Conservation (phyloP, 2,797 vertebrate genomes). For the Sebastes iracundus region DNA sequence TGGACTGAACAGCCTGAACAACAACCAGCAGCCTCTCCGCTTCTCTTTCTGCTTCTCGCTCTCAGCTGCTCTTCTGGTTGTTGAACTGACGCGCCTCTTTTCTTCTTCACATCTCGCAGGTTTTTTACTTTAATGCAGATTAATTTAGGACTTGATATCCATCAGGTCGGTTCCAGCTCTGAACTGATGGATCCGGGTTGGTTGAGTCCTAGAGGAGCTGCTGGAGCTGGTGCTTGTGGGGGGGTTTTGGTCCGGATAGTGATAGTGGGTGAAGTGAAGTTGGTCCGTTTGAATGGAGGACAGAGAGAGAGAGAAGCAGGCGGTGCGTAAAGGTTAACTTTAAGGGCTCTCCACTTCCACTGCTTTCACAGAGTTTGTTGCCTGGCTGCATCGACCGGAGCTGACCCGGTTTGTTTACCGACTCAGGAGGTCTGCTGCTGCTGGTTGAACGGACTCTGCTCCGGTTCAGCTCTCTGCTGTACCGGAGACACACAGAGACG, state of each 20-base stretch:
- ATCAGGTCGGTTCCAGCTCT: neutral
- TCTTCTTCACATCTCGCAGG: neutral
- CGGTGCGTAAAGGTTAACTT: constrained; percentile 50
- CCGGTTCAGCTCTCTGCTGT: neutral
- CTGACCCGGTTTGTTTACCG: constrained; percentile 63
- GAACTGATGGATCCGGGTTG: neutral
- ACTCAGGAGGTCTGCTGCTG: constrained; percentile 12
- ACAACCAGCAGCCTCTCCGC: neutral
- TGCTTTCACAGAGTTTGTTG: neutral
- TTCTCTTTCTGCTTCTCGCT: no score
- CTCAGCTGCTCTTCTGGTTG: neutral
- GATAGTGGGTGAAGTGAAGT: neutral
- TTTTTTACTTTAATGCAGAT: neutral
- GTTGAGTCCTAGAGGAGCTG: neutral
- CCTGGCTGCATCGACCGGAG: neutral
- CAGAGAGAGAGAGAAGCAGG: neutral
- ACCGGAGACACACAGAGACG: neutral
- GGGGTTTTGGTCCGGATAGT: neutral
- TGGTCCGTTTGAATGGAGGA: constrained; percentile 61
- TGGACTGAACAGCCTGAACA: no score
- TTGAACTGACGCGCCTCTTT: neutral
- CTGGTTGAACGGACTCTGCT: neutral
- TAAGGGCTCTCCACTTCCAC: neutral
- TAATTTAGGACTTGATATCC: neutral
- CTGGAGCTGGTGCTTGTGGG: neutral